These are phyloP conservation scores for Sphinx pinastri DNA, from an alignment of 2,888 invertebrate species.

Conservation along the genomic window DNA sequence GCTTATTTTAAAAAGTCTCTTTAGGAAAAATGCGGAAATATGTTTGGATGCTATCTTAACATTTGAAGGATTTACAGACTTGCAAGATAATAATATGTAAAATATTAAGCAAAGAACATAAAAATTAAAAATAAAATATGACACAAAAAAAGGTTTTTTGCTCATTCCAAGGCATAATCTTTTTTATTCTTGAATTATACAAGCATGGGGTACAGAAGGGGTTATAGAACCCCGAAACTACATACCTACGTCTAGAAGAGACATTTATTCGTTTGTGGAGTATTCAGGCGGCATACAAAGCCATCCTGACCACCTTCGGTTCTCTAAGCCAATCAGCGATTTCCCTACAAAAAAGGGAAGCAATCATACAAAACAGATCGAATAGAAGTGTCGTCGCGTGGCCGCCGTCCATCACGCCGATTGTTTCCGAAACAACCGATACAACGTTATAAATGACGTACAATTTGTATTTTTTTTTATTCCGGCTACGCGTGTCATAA, in stretches of 20 bases:
- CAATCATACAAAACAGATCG: background rate
- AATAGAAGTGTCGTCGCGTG: background rate
- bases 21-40: constrained; percentile 31
- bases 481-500: constrained; percentile 43
- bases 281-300: too few species aligned
- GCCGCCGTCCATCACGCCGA: constrained; percentile 33
- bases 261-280: too few species aligned
- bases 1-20: constrained; percentile 55
- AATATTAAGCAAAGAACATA: too few species aligned
- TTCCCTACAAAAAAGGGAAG: background rate
- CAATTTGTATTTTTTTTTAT: constrained; percentile 36
- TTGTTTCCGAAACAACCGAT: constrained; percentile 55
- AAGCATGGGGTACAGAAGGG: too few species aligned
- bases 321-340: too few species aligned
- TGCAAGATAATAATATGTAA: background rate
- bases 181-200: too few species aligned
- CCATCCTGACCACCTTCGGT: too few species aligned
- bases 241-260: too few species aligned
- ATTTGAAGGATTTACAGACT: background rate
- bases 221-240: too few species aligned
- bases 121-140: too few species aligned
- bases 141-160: too few species aligned
- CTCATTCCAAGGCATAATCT: too few species aligned
- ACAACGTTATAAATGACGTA: constrained; percentile 59
- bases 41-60: background rate